Evolutionary conservation across 2,113 vertebrate genomes (phyloP).

Genomic region (Zosterops lateralis): DNA sequence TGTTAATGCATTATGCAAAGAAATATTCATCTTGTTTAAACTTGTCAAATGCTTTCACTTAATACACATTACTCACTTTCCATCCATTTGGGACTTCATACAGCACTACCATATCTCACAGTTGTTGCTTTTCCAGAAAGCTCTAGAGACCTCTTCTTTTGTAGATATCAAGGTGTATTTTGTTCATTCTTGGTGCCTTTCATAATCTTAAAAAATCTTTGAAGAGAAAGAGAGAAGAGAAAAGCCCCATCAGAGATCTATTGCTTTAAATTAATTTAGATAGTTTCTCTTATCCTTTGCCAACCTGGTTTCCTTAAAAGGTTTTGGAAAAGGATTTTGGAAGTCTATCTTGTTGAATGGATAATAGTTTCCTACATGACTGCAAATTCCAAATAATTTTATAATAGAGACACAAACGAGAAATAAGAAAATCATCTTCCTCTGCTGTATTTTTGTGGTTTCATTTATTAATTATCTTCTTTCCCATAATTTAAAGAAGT

Average conservation of each 20-base stretch:
- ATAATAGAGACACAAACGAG: neutral
- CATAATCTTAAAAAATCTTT: neutral
- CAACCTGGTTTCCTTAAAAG: neutral
- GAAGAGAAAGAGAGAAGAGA: neutral
- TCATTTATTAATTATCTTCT: neutral
- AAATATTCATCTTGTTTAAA: neutral
- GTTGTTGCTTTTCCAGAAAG: neutral
- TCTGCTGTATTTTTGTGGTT: neutral
- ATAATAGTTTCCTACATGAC: neutral
- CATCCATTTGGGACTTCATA: neutral
- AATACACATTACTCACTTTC: neutral
- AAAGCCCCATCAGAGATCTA: neutral
- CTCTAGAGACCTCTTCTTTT: neutral
- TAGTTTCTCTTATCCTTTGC: neutral
- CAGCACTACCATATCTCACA: neutral
- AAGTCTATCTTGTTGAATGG: neutral
- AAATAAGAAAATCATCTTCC: neutral
- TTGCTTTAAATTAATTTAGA: neutral
- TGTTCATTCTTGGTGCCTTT: neutral
- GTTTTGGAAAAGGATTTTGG: neutral
- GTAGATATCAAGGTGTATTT: neutral
- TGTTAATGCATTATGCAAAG: neutral
- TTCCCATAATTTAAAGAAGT: neutral
- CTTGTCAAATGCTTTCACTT: neutral
- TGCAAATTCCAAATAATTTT: neutral